A percentile compares a stretch with the other conserved stretches of the same genome.
phyloP scores from a whole-genome alignment of 1,140 invertebrate species.

The Drosophila navojoa region DNA sequence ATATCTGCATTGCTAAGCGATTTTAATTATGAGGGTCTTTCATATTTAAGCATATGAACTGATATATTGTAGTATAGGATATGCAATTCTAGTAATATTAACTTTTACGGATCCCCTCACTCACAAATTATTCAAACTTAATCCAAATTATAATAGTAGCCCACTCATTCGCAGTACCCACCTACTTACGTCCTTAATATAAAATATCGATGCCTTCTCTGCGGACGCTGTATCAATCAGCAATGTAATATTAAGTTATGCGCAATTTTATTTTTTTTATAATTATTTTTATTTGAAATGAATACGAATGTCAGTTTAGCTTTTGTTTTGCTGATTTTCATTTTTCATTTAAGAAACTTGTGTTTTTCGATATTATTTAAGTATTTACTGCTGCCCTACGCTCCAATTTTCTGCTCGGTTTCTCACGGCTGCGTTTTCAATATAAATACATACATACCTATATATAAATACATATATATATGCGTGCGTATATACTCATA shows the following conservation, averaged over 20 bases:
- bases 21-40: too few relatives aligned
- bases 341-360: constrained; percentile 52
- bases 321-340: constrained; percentile 27
- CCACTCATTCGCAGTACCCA: too few relatives aligned
- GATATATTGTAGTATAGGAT: too few relatives aligned
- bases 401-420: constrained; percentile 17
- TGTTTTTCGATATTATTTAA: constrained; percentile 54
- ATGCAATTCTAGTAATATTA: too few relatives aligned
- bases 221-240: constrained; percentile 28
- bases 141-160: too few relatives aligned
- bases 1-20: too few relatives aligned
- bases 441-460: constrained; percentile 9
- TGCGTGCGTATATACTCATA: background rate
- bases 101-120: background rate
- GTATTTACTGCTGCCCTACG: constrained; percentile 29
- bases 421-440: constrained; percentile 1
- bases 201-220: background rate
- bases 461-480: background rate
- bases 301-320: constrained; percentile 80
- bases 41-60: too few relatives aligned
- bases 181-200: background rate
- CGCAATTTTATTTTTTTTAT: constrained; percentile 45
- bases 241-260: constrained; percentile 48
- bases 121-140: too few relatives aligned
- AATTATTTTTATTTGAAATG: constrained; percentile 81